Base-by-base conservation (phyloP, 2,797 vertebrate genomes). In the Sternotherus odoratus region DNA sequence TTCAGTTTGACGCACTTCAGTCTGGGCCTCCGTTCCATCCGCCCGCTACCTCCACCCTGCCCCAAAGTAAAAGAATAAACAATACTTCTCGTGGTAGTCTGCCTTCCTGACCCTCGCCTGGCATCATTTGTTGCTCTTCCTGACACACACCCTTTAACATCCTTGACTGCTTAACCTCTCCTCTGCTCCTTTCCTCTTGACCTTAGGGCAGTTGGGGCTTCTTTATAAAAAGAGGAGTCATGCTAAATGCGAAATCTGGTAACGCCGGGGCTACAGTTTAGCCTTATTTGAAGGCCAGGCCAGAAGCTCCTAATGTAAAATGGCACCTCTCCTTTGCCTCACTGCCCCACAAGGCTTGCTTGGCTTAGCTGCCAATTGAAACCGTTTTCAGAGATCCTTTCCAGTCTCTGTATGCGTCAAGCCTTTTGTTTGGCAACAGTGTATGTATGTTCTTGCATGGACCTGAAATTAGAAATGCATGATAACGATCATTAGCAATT, bases 401-500 rank as follows among this genome's bases (percentile, higher is more conserved):
- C 83, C 72, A 57, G 2, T 1, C 1, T 39, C 77, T 78, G n/a
- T 2, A 0, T 16, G 6, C 0, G 1, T 78, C 51, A 89, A 75
- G 69, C 77, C 51, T 84, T 83, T 48, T 85, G 69, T 63, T 66
- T 87, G 77, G 85, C 91, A 94, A 74, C 1, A 3, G 12, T 66
- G 79, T 15, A 13, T 66, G 79, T 15, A 2, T 85, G 79, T 60
- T 81, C 53, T 79, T 86, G 57, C 53, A 28, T 79, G 87, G 89
- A 46, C 7, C 72, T 75, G 72, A 92, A 94, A 88, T 88, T 87
- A 92, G 75, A 91, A 88, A 88, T 0, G 36, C 91, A 83, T 56
- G 24, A 82, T 95, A 89, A 78, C 39, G 91, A 56, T 87, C 77
- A 91, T 94, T 86, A 94, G 60, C 28, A 8, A 0, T 0, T 69